phyloP scores from a whole-genome alignment of 1,140 invertebrate species.

The Calycopis cecrops region DNA sequence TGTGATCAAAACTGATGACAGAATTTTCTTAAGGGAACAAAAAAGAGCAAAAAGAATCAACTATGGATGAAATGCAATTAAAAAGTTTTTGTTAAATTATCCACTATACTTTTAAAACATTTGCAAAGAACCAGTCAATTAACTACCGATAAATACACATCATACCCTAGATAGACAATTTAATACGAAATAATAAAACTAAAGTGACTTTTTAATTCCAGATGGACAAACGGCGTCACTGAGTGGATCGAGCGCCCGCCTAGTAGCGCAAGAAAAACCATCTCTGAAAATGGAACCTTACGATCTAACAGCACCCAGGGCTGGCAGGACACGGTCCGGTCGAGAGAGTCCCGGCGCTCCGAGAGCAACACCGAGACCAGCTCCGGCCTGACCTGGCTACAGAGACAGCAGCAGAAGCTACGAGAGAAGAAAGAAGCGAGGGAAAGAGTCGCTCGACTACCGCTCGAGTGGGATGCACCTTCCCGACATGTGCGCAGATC shows the following conservation, averaged over 20 bases:
- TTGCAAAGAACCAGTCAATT: too few species aligned
- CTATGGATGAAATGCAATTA: too few species aligned
- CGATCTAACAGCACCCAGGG: constrained; percentile 51
- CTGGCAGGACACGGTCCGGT: constrained; percentile 50
- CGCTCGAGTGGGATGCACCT: constrained; percentile 77
- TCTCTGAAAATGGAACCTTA: constrained; percentile 56
- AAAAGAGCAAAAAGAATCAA: too few species aligned
- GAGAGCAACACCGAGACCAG: constrained; percentile 48
- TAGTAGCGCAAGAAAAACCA: constrained; percentile 43
- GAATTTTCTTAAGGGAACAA: too few species aligned
- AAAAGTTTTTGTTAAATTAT: too few species aligned
- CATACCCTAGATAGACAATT: too few species aligned
- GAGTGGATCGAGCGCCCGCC: constrained; percentile 57
- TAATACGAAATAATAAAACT: too few species aligned
- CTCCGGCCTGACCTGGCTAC: constrained; percentile 82
- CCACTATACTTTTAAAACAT: too few species aligned
- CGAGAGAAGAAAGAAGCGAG: constrained; percentile 80
- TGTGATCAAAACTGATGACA: too few species aligned
- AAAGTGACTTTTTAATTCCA: constrained; percentile 23
- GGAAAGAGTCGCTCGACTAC: constrained; percentile 80
- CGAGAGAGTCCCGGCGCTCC: constrained; percentile 51
- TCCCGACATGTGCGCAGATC: constrained; percentile 64
- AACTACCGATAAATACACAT: too few species aligned
- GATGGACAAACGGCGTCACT: constrained; percentile 60
- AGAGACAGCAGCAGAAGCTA: constrained; percentile 86